Evolutionary conservation across 2,888 invertebrate species (phyloP).

Genomic region (Oxytorus armatus): DNA sequence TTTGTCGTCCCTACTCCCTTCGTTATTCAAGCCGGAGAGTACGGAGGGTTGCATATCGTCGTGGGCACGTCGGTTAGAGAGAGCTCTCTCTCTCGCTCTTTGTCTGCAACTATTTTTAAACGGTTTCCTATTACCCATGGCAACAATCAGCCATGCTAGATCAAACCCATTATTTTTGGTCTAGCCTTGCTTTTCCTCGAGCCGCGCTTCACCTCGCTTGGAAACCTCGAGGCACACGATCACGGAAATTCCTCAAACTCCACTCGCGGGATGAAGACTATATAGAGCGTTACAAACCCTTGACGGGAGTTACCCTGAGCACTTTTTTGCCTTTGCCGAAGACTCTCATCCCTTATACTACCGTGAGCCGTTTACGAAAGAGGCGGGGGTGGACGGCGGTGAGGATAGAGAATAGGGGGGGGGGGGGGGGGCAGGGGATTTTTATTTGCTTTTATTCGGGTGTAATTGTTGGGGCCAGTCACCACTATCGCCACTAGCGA

Average conservation of each 20-base stretch:
- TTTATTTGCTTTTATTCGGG: constrained; percentile 82
- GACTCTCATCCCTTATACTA: constrained; percentile 35
- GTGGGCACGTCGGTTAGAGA: constrained; percentile 38
- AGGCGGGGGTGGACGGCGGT: not conserved
- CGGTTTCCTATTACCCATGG: constrained; percentile 81
- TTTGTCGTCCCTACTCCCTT: constrained; percentile 50
- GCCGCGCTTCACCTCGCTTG: constrained; percentile 57
- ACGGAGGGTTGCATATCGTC: constrained; percentile 45
- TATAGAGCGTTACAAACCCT: too few relatives aligned
- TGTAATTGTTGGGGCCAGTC: constrained; percentile 84
- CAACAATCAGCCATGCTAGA: constrained; percentile 81
- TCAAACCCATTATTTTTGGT: constrained; percentile 82
- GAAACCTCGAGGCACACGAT: constrained; percentile 36
- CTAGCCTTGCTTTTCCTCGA: constrained; percentile 80
- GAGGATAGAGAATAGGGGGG: constrained; percentile 51
- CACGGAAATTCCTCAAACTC: constrained; percentile 39
- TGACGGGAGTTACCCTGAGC: not conserved
- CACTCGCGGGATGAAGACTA: not conserved
- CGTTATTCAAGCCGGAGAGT: constrained; percentile 16
- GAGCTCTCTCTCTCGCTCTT: constrained; percentile 17
- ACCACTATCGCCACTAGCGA: constrained; percentile 83
- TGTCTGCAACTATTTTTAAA: constrained; percentile 81
- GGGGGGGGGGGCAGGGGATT: constrained; percentile 71
- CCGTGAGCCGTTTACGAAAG: constrained; percentile 27
- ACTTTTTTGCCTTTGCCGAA: constrained; percentile 14